Conservation (phyloP, 1,140 invertebrate species). For the Drosophila rufa region DNA sequence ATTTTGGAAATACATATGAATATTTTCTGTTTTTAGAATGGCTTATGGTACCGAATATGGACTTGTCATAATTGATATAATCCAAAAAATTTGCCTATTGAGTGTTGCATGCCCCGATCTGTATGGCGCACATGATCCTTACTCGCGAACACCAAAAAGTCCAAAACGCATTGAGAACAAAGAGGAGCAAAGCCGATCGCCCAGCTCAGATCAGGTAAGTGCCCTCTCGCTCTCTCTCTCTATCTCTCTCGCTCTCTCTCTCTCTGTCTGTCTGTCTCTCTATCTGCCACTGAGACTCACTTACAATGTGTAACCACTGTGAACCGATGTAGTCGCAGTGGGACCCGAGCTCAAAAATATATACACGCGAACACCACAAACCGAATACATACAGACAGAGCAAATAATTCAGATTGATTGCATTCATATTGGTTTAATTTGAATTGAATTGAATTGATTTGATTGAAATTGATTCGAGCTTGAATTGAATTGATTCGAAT, state of each 20-base stretch:
- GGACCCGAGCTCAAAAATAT: conserved; percentile 14
- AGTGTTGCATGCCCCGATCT: conserved; percentile 94
- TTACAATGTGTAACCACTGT: conserved; percentile 9
- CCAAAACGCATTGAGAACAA: conserved; percentile 90
- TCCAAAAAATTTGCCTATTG: conserved; percentile 95
- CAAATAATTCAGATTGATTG: conserved; percentile 3
- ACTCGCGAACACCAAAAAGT: conserved; percentile 93
- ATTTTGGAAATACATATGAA: conserved; percentile 69
- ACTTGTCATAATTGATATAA: conserved; percentile 96
- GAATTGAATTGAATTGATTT: not conserved
- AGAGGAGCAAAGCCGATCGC: conserved; percentile 92
- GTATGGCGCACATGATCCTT: conserved; percentile 95
- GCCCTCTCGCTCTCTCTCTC: conserved; percentile 35
- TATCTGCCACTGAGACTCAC: conserved; percentile 38
- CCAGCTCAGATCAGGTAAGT: conserved; percentile 95
- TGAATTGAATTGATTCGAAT: not conserved
- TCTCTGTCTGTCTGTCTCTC: conserved; percentile 33
- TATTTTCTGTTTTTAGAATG: conserved; percentile 89
- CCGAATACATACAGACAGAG: conserved; percentile 7
- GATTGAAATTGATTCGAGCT: conserved; percentile 12
- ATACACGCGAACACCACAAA: conserved; percentile 14
- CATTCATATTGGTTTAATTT: not conserved
- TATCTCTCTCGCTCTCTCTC: conserved; percentile 23
- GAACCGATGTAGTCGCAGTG: conserved; percentile 13
- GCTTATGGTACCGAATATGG: conserved; percentile 98